These are phyloP conservation scores for Julus scanicus DNA, from an alignment of 2,888 invertebrate genomes.

Conservation along the genomic window DNA sequence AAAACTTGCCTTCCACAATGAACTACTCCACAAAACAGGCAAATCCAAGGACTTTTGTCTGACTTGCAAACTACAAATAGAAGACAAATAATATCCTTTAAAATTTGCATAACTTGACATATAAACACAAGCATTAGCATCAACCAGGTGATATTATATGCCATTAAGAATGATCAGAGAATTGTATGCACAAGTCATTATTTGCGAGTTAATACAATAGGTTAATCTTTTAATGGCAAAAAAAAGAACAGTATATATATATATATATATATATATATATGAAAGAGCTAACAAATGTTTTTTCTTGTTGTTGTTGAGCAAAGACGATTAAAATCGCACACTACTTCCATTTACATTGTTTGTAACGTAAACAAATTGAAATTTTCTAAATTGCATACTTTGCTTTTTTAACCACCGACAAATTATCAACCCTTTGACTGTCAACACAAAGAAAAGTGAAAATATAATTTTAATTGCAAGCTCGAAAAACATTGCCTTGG, in stretches of 20 bases:
- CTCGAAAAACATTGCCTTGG: background rate
- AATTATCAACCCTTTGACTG: background rate
- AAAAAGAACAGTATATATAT: too few species aligned
- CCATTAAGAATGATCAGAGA: too few species aligned
- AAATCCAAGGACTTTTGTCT: slow-evolving; percentile 78
- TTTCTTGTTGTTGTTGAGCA: too few species aligned
- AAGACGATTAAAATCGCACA: background rate
- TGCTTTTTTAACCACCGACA: too few species aligned
- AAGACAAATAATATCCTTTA: background rate
- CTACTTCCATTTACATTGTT: background rate
- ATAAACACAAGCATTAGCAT: background rate
- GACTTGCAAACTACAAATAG: slow-evolving; percentile 65
- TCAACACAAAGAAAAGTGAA: background rate
- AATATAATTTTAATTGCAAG: background rate
- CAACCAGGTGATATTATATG: background rate
- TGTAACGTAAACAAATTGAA: background rate
- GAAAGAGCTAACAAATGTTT: too few species aligned
- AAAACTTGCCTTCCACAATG: slow-evolving; percentile 74
- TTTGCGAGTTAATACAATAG: too few species aligned
- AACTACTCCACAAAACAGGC: slow-evolving; percentile 78
- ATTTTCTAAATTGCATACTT: too few species aligned
- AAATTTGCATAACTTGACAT: background rate
- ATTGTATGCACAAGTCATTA: too few species aligned
- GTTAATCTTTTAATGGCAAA: too few species aligned
- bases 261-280: background rate